Conservation (phyloP, 1,140 invertebrate genomes). For the Drosophila oshimai region DNA sequence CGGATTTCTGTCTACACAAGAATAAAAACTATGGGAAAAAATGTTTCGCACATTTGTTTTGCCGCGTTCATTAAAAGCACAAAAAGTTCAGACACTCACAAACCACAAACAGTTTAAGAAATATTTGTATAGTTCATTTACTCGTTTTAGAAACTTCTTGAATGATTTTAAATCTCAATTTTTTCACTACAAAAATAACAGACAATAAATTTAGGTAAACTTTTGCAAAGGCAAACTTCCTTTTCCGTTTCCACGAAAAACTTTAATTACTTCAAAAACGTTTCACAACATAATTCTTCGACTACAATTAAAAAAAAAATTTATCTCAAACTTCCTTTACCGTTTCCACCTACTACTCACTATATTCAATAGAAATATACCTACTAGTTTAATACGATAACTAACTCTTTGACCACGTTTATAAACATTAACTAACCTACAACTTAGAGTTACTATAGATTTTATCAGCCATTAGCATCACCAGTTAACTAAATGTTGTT, state of each 20-base stretch:
- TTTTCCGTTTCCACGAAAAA: neutral
- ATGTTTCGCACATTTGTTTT: constrained; percentile 65
- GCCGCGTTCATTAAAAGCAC: constrained; percentile 41
- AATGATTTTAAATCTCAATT: neutral
- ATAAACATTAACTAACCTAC: neutral
- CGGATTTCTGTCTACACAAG: constrained; percentile 44
- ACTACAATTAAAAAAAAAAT: neutral
- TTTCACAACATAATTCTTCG: too few relatives aligned
- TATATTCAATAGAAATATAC: neutral
- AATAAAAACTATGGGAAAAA: neutral
- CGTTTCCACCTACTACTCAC: neutral
- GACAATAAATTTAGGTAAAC: too few relatives aligned
- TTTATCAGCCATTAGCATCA: constrained; percentile 22
- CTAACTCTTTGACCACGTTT: constrained; percentile 21
- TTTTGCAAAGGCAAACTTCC: too few relatives aligned
- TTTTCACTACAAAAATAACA: too few relatives aligned
- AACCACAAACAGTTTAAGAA: neutral
- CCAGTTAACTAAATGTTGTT: constrained; percentile 56
- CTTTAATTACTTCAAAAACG: neutral
- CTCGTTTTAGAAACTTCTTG: too few relatives aligned
- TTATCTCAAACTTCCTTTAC: neutral
- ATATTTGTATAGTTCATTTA: too few relatives aligned
- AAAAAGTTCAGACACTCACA: constrained; percentile 2
- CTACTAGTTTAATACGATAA: neutral
- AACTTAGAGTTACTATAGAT: constrained; percentile 28